These are phyloP conservation scores for Acrossocheilus fasciatus DNA, from an alignment of 2,797 vertebrate genomes.

Conservation along the genomic window DNA sequence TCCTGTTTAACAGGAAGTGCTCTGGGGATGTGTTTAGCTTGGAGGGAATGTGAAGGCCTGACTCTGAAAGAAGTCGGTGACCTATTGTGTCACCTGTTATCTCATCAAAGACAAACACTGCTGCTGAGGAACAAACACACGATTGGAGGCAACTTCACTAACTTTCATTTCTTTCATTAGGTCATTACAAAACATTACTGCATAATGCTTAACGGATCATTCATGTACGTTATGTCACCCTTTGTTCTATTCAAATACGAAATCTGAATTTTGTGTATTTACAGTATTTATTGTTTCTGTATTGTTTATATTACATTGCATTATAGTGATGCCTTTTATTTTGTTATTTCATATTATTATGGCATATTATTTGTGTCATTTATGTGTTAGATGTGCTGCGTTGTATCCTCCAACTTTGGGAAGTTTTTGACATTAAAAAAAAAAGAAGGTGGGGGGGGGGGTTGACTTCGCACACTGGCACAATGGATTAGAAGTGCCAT, in stretches of 20 bases:
- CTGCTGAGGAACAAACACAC: conserved; percentile 14
- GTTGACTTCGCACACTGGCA: too few species aligned
- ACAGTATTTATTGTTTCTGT: neutral
- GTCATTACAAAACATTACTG: neutral
- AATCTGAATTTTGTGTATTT: neutral
- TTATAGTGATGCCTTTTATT: neutral
- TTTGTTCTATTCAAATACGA: too few species aligned
- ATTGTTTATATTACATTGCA: neutral
- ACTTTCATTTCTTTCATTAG: neutral
- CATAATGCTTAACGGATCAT: neutral
- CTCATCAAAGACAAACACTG: conserved; percentile 52
- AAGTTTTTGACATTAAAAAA: neutral
- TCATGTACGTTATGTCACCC: neutral
- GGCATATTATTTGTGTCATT: neutral
- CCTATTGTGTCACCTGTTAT: conserved; percentile 53
- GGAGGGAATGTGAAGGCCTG: conserved; percentile 36
- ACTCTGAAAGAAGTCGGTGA: conserved; percentile 28
- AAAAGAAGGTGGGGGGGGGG: too few species aligned
- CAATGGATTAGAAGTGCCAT: too few species aligned
- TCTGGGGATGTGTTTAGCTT: conserved; percentile 53
- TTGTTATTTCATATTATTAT: neutral
- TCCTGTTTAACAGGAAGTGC: conserved; percentile 59
- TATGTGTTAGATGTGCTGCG: neutral
- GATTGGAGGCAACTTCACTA: neutral
- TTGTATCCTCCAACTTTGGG: neutral